Conservation (phyloP, 2,797 vertebrate species). For the Orestias chungarensis region DNA sequence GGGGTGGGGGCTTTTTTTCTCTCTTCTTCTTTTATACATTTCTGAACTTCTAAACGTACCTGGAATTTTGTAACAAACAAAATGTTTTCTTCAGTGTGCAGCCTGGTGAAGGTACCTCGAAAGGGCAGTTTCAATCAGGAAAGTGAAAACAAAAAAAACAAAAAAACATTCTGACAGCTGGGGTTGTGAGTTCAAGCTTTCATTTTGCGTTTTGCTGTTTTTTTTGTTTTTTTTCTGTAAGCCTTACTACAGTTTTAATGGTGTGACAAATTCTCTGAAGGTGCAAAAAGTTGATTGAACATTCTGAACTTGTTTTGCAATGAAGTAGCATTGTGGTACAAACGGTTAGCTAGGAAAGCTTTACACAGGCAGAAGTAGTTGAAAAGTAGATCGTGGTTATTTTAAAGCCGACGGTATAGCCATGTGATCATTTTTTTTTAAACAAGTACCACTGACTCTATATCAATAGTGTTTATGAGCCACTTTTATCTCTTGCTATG, state of each 20-base stretch:
- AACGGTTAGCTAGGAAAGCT: slow-evolving; percentile 20
- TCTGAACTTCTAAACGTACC: slow-evolving; percentile 40
- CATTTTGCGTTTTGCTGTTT: slow-evolving; percentile 8
- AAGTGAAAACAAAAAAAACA: too few relatives aligned
- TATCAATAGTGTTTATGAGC: slow-evolving; percentile 28
- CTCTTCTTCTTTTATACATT: slow-evolving; percentile 49
- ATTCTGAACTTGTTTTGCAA: slow-evolving; percentile 17
- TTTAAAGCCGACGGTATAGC: slow-evolving; percentile 32
- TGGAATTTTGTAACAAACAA: slow-evolving; percentile 38
- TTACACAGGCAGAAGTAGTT: slow-evolving; percentile 9
- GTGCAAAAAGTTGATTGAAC: slow-evolving; percentile 12
- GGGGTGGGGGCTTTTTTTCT: slow-evolving; percentile 41
- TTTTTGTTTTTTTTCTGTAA: not conserved
- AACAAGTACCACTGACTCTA: slow-evolving; percentile 36
- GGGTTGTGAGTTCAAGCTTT: slow-evolving; percentile 38
- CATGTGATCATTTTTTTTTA: slow-evolving; percentile 21
- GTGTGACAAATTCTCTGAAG: slow-evolving; percentile 21
- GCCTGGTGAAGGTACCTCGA: slow-evolving; percentile 18
- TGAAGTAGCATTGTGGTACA: slow-evolving; percentile 2
- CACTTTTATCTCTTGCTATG: slow-evolving; percentile 31
- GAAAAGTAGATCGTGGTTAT: slow-evolving; percentile 22
- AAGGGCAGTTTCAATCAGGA: slow-evolving; percentile 42
- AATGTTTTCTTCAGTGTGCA: slow-evolving; percentile 28
- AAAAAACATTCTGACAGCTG: slow-evolving; percentile 48
- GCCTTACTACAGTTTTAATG: slow-evolving; percentile 24